Evolutionary conservation across 1,140 invertebrate genomes (phyloP).

Genomic region (Nasonia vitripennis): DNA sequence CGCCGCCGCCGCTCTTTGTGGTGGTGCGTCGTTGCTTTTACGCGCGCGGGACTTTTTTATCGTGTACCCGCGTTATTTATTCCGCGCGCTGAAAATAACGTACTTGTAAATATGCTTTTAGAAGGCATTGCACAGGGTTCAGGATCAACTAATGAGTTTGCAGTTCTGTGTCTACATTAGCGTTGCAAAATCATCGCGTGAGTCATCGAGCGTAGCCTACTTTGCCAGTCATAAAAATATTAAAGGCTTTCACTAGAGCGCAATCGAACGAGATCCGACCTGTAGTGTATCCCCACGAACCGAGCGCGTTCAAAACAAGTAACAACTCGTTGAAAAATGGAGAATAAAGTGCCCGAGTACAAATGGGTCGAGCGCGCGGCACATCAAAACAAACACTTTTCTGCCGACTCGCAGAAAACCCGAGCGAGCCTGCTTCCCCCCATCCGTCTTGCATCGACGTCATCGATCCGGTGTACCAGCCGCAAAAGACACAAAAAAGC

Average conservation of each 20-base stretch:
- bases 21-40: not conserved
- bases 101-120: constrained; percentile 1
- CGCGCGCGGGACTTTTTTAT: not conserved
- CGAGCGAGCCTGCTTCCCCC: not conserved
- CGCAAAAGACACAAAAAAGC: not conserved
- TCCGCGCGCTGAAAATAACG: not conserved
- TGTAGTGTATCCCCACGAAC: not conserved
- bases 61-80: not conserved
- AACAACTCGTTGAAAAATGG: not conserved
- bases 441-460: not conserved
- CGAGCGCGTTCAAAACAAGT: no score
- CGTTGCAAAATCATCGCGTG: constrained; percentile 29
- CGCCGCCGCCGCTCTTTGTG: not conserved
- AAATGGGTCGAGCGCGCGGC: constrained; percentile 8
- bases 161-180: not conserved
- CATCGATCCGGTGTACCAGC: not conserved
- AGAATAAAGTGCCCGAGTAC: constrained; percentile 14
- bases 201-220: constrained; percentile 7
- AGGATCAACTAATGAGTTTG: constrained; percentile 4
- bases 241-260: not conserved
- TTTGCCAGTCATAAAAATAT: not conserved
- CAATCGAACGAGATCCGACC: not conserved
- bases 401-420: not conserved
- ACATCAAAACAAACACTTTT: constrained; percentile 25
- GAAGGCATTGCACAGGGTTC: not conserved